Evolutionary conservation across 2,113 vertebrate genomes (phyloP), one percentile per base, ranked within the genome.

Genomic region (Alethe castanea): DNA sequence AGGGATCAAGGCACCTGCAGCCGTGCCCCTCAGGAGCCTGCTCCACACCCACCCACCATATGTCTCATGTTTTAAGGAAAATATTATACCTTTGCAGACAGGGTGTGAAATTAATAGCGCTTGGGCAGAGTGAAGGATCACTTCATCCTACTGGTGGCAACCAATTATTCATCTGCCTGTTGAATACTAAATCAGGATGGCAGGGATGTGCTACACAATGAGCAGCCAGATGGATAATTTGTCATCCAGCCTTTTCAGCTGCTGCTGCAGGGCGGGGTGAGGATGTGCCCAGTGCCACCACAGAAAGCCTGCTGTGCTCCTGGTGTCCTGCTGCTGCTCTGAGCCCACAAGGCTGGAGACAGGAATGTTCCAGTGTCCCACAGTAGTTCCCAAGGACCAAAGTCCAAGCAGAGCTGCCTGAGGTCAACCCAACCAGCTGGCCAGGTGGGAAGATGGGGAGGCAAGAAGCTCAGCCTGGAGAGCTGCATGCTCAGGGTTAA

Each of bases 91-190:
- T 95, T 89, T 88, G 76, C 87, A 95, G 95, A 93, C 95, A 96
- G 92, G 53, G 78, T 96, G 90, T 95, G 91, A 95, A 96, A 96
- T 96, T 77, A 94, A 94, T 93, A 82, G 76, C 48, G 90, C 88
- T 74, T 84, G 91, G 92, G 94, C 92, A 95, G 92, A 97, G 93
- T 87, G 94, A 97, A 95, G 94, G 95, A 97, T 97, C 92, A 47
- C 94, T 96, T 90, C 90, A 93, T 92, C 64, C 92, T 70, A 16
- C 59, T 62, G 80, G 88, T 95, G 92, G 95, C 96, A 97, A 88
- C 96, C 95, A 95, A 96, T 97, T 97, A 95, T 87, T 97, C 97
- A 96, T 95, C 88, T 94, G 87, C 93, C 95, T 90, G 90, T 92
- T 95, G 95, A 95, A 97, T 96, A 95, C 96, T 96, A 93, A 93